Base-by-base conservation (phyloP, 2,888 invertebrate genomes). In the Cepaea hortensis region DNA sequence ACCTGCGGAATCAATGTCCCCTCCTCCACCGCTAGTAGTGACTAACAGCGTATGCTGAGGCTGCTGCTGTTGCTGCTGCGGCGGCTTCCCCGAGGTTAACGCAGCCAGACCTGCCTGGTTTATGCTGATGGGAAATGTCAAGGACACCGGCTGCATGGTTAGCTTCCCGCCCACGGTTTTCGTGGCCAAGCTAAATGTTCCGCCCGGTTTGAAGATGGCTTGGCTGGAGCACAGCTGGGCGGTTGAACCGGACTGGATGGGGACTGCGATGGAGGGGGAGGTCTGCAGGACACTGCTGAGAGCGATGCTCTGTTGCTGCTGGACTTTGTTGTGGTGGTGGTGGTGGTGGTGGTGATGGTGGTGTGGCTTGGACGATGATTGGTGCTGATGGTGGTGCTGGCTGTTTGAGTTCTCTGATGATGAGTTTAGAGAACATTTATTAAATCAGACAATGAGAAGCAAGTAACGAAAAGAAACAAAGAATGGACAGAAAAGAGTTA, bases 101-200 rank as follows among this genome's bases (percentile, higher is more conserved):
- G 87, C 89, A 79, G 90, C 90, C 20, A 91, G 84, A 48, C 88
- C 90, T 68, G 89, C 83, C 68, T 89, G 90, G 70, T 87, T 89
- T 68, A 90, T 88, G n/a, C 73, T 75, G 76, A 92, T 88, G 1
- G 92, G 92, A 84, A 92, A 91, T 23, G 91, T 92, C 81, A 92
- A 86, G 3, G 92, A 91, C 85, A 92, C 90, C 3, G 92, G 92
- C 88, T 91, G 91, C 89, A 92, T 89, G 50, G 91, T 90, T 73
- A 92, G 85, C 85, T 92, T 92, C 73, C 91, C 91, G 3, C 89
- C 88, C n/a, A 89, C 85, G 23, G 88, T 88, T 70, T 91, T 87
- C 79, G 90, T 90, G 81, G 91, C 88, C 85, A 88, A 88, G 81
- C 88, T 89, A 46, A 84, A 84, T 77, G 90, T 90, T 85, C 91